Conservation (phyloP, 2,797 vertebrate species). For the Otolemur crassicaudatus region DNA sequence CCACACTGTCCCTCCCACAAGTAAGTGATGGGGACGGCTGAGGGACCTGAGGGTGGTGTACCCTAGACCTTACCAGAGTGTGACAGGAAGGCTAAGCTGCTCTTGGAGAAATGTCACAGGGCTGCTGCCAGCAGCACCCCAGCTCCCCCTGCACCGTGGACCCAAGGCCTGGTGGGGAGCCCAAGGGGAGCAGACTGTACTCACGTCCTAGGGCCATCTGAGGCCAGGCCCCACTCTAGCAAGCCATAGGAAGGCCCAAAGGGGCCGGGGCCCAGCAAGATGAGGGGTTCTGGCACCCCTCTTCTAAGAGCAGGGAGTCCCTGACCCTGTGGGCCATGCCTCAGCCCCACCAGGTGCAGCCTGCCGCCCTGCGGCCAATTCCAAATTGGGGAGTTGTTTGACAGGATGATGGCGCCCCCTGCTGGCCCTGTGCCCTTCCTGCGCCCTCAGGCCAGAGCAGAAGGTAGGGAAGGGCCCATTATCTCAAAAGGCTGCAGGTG, state of each 20-base stretch:
- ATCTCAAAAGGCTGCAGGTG: background rate
- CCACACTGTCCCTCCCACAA: background rate
- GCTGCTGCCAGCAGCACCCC: rapidly evolving
- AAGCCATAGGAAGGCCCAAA: background rate
- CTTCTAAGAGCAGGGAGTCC: background rate
- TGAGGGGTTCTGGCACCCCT: rapidly evolving
- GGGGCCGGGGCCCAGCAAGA: rapidly evolving
- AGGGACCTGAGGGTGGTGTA: no score
- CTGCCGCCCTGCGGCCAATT: rapidly evolving
- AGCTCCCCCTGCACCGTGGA: rapidly evolving
- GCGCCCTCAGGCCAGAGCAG: background rate
- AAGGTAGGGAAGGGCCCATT: background rate
- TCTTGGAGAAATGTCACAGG: background rate
- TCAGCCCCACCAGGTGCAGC: no score
- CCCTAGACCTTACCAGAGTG: rapidly evolving
- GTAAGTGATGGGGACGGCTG: rapidly evolving
- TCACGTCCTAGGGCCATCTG: no score
- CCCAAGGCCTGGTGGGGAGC: rapidly evolving
- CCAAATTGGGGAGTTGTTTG: no score
- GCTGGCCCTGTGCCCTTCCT: background rate
- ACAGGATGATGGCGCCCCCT: background rate
- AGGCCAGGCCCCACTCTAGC: background rate
- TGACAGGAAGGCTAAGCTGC: background rate
- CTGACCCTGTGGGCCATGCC: background rate
- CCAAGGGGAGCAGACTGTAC: no score